Evolutionary conservation across 2,113 vertebrate genomes (phyloP).

Genomic region (Tapirus terrestris): DNA sequence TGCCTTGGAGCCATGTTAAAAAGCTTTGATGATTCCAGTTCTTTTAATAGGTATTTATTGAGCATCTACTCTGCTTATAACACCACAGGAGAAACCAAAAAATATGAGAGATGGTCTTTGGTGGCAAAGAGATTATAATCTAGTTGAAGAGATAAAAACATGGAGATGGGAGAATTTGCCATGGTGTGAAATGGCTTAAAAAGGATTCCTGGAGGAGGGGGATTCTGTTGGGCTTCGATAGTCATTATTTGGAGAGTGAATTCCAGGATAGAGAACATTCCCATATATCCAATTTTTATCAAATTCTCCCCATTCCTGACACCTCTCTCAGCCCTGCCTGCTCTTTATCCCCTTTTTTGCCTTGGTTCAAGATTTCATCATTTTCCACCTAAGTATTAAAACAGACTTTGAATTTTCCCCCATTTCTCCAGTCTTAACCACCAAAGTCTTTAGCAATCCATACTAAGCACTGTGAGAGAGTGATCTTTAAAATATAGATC

Average conservation of each 20-base stretch:
- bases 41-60: conserved; percentile 50
- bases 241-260: background rate
- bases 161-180: background rate
- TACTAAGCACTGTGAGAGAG: background rate
- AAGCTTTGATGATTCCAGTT: background rate
- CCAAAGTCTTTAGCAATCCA: background rate
- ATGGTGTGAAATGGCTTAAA: background rate
- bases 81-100: background rate
- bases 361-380: background rate
- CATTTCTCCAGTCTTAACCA: background rate
- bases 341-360: background rate
- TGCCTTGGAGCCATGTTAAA: conserved; percentile 12
- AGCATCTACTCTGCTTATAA: conserved; percentile 27
- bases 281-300: background rate
- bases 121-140: background rate
- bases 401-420: background rate
- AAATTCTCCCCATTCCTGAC: background rate
- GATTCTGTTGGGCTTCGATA: background rate
- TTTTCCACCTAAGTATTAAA: background rate
- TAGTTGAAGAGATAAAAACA: background rate
- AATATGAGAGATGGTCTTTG: background rate
- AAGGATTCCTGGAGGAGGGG: background rate
- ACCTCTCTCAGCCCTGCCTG: background rate
- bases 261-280: background rate
- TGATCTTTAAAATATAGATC: background rate